Conservation (phyloP, 2,888 invertebrate species). For the Hydroisotoma schaefferi region DNA sequence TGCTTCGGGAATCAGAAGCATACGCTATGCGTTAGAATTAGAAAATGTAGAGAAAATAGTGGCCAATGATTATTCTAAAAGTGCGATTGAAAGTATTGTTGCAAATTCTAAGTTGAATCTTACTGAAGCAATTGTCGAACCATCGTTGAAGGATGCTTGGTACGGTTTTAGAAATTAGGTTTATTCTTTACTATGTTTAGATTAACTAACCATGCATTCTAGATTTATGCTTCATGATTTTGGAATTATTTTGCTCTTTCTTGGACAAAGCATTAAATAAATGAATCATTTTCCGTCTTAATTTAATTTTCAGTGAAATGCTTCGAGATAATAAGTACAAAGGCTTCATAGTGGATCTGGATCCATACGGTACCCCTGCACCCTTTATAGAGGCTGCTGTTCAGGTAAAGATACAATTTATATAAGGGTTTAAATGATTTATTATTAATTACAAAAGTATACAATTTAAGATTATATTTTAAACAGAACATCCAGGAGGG, state of each 20-base stretch:
- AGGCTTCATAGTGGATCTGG: constrained; percentile 74
- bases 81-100: constrained; percentile 81
- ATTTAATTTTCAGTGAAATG: constrained; percentile 62
- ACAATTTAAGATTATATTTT: neutral
- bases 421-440: neutral
- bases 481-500: constrained; percentile 69
- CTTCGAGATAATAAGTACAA: constrained; percentile 72
- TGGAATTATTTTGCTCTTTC: neutral
- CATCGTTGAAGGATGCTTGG: constrained; percentile 85
- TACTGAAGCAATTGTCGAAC: constrained; percentile 68
- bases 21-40: constrained; percentile 94
- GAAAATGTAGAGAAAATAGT: constrained; percentile 72
- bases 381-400: constrained; percentile 87
- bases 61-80: constrained; percentile 85
- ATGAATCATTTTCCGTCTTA: too few species aligned
- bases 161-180: constrained; percentile 54
- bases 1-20: constrained; percentile 91
- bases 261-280: neutral
- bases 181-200: neutral
- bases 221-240: too few species aligned
- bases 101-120: constrained; percentile 72
- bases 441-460: neutral
- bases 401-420: constrained; percentile 50
- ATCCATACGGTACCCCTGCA: constrained; percentile 95
- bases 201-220: too few species aligned